Conservation (phyloP, 2,888 invertebrate species). For the Leptopterna dolabrata region DNA sequence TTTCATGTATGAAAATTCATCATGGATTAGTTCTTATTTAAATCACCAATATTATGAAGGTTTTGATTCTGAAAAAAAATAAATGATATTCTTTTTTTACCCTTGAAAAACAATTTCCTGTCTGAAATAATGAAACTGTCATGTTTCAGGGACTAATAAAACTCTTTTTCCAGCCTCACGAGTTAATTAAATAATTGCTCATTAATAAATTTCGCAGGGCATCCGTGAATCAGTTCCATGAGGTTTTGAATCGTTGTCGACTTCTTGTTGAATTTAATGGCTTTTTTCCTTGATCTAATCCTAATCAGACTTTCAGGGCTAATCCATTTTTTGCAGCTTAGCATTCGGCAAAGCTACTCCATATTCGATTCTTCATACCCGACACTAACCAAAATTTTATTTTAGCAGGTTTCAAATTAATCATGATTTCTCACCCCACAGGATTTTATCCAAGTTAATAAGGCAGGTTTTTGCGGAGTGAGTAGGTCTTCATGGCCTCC, state of each 20-base stretch:
- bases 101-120: not conserved
- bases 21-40: not conserved
- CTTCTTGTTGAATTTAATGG: not conserved
- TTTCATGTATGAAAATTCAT: too few relatives aligned
- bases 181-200: not conserved
- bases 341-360: conserved; percentile 14
- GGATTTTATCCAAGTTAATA: not conserved
- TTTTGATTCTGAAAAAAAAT: not conserved
- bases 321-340: conserved; percentile 41
- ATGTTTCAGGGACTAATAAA: conserved; percentile 28
- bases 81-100: not conserved
- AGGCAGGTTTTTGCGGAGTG: conserved; percentile 27
- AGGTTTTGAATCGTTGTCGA: not conserved
- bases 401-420: conserved; percentile 43
- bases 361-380: conserved; percentile 19
- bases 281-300: not conserved
- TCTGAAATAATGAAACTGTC: not conserved
- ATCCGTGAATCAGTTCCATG: not conserved
- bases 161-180: not conserved
- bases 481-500: not conserved
- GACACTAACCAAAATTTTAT: conserved; percentile 24
- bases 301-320: conserved; percentile 43
- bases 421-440: conserved; percentile 32
- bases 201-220: not conserved
- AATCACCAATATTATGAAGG: not conserved